Conservation (phyloP, 2,113 vertebrate genomes). For the Peromyscus maniculatus region DNA sequence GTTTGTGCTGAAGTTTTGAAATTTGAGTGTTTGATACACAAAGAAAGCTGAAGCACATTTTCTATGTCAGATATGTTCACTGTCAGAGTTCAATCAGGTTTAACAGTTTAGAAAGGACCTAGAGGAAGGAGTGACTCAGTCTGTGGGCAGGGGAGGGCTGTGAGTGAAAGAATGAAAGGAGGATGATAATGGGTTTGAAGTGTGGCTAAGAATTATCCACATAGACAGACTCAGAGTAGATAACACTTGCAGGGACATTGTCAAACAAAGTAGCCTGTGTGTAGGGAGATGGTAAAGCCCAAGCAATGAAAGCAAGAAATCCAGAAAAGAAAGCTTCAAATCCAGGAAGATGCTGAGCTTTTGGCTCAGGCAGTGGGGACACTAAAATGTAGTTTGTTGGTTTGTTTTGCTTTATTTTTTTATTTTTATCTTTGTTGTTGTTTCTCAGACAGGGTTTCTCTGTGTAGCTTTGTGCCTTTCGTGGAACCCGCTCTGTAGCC, state of each 20-base stretch:
- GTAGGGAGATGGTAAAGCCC: background rate
- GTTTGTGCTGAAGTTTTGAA: background rate
- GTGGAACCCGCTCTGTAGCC: no score
- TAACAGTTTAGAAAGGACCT: constrained; percentile 23
- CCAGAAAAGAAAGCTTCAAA: background rate
- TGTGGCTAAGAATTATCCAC: background rate
- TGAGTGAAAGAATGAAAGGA: constrained; percentile 4
- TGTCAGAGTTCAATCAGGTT: background rate
- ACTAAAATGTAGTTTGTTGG: background rate
- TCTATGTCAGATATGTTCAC: constrained; percentile 15
- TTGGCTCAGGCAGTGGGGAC: background rate
- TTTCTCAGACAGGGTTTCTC: no score
- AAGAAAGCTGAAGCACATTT: constrained; percentile 21
- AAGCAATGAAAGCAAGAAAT: background rate
- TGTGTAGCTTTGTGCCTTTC: no score
- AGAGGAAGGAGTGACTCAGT: background rate
- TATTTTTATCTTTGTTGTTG: no score
- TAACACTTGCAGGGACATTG: background rate
- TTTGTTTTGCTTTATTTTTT: background rate
- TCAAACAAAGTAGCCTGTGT: background rate
- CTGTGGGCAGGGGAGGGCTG: background rate
- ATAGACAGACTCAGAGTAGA: constrained; percentile 14
- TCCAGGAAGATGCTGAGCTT: constrained; percentile 8
- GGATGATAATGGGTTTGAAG: constrained; percentile 34
- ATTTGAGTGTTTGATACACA: background rate